Percentiles rank a stretch among this genome's conserved stretches.
phyloP scores from a whole-genome alignment of 1,140 invertebrate species.

The Drosophila nikananu region DNA sequence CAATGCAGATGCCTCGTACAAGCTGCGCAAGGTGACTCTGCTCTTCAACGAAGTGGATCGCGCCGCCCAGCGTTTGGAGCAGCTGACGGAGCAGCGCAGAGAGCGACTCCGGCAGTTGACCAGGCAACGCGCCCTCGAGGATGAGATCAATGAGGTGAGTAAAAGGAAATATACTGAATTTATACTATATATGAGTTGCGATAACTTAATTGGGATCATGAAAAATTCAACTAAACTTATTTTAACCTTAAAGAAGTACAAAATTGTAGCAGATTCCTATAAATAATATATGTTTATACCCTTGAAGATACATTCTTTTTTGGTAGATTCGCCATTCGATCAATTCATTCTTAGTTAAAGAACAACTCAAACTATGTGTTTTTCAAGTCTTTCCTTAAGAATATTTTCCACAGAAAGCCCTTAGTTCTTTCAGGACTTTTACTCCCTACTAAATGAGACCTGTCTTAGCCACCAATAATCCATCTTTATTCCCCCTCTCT shows the following conservation, averaged over 20 bases:
- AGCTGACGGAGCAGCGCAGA: slow-evolving; percentile 86
- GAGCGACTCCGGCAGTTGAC: slow-evolving; percentile 87
- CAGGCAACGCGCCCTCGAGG: slow-evolving; percentile 86
- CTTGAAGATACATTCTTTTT: no score
- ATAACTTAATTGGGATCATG: neutral
- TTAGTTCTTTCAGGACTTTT: neutral
- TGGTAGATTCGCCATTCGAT: no score
- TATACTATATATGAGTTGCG: neutral
- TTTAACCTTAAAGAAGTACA: no score
- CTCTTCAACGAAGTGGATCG: slow-evolving; percentile 87
- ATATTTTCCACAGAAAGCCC: neutral
- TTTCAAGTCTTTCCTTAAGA: neutral
- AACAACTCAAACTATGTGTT: no score
- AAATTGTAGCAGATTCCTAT: no score
- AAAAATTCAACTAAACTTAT: no score
- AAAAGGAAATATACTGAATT: no score
- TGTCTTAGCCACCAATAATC: neutral
- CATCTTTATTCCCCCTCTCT: neutral
- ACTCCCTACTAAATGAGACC: neutral
- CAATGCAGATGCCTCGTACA: slow-evolving; percentile 67
- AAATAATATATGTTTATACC: no score
- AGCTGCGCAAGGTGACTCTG: slow-evolving; percentile 85
- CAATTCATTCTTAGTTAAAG: neutral
- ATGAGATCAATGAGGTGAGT: slow-evolving; percentile 87
- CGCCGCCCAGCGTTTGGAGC: slow-evolving; percentile 86